Evolutionary conservation across 2,888 invertebrate species (phyloP), one percentile per base, ranked within the genome.

Genomic region (Acleris literana): DNA sequence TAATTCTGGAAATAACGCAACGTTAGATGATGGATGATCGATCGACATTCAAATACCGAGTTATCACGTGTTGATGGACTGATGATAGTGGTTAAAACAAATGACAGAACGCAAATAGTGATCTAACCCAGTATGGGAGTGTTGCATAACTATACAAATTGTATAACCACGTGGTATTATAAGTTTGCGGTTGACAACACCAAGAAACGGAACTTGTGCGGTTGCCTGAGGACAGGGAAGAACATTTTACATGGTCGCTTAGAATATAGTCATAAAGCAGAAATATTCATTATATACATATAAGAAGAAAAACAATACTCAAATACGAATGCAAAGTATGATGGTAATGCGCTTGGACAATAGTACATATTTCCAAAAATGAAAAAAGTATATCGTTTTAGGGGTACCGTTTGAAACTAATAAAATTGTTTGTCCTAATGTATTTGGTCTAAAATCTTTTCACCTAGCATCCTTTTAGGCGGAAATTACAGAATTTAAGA

Each of bases 161-260:
- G 49, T 17, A 46, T 46, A 46, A 81, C 83, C 88, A 89, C 79
- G 74, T 69, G 74, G 76, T 84, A 88, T 87, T 85, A 85, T 76
- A 71, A 75, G 72, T 71, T 75, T 83, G 82, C 77, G 80, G 81
- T 80, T 76, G 71, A 74, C 70, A 77, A 76, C 76, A 80, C 76
- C 72, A 70, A 75, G 70, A 75, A 77, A 82, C 76, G 72, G 71
- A 68, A 69, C 69, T 74, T 81, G 80, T 78, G 76, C 67, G 69
- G 68, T 54, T 64, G 56, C 70, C 61, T 46, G 64, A 53, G 70
- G 39, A 39, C 13, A 39, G 39, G 70, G 22, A 57, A 54, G 44
- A 68, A 70, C 71, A 73, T 18, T 53, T 46, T 54, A 46, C 13
- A 18, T 18, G 53, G 20, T 18, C 29, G 11, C 13, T 22, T 53